Evolutionary conservation across 1,140 invertebrate genomes (phyloP).

Genomic region (Drosophila sproati): DNA sequence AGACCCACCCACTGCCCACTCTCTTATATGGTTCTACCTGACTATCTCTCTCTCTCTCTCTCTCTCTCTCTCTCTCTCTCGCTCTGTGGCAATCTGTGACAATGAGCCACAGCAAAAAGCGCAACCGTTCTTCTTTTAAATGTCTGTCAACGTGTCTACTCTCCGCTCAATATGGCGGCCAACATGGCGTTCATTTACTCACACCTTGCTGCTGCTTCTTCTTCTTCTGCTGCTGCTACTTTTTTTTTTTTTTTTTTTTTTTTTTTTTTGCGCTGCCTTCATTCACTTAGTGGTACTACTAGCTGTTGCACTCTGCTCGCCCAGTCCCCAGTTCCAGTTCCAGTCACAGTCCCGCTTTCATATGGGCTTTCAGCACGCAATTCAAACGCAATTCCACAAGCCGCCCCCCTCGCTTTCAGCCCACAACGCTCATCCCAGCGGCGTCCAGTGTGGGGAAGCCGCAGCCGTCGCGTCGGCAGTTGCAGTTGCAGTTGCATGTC

Average conservation of each 20-base stretch:
- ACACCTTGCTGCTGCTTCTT: slow-evolving; percentile 46
- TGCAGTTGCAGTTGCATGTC: slow-evolving; percentile 46
- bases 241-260: too few species aligned
- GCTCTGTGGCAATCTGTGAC: slow-evolving; percentile 50
- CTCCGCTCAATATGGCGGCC: slow-evolving; percentile 79
- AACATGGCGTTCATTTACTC: slow-evolving; percentile 81
- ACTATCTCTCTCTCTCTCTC: not conserved
- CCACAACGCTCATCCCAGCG: slow-evolving; percentile 22
- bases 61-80: slow-evolving; percentile 5
- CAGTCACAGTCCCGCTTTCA: slow-evolving; percentile 59
- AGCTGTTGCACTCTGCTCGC: slow-evolving; percentile 36
- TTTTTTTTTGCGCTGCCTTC: slow-evolving; percentile 7
- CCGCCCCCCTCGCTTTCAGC: not conserved
- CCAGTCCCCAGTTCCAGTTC: slow-evolving; percentile 8
- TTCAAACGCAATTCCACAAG: slow-evolving; percentile 15
- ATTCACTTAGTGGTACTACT: slow-evolving; percentile 36
- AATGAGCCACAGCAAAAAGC: slow-evolving; percentile 65
- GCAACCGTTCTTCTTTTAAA: slow-evolving; percentile 68
- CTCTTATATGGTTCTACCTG: not conserved
- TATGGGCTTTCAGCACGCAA: slow-evolving; percentile 74
- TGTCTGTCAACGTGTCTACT: slow-evolving; percentile 72
- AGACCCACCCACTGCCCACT: slow-evolving; percentile 13
- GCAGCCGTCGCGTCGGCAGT: slow-evolving; percentile 52
- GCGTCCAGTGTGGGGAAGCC: slow-evolving; percentile 58
- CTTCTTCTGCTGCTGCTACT: not conserved